phyloP scores from a whole-genome alignment of 2,888 invertebrate species.

The Ormyrus labotus region DNA sequence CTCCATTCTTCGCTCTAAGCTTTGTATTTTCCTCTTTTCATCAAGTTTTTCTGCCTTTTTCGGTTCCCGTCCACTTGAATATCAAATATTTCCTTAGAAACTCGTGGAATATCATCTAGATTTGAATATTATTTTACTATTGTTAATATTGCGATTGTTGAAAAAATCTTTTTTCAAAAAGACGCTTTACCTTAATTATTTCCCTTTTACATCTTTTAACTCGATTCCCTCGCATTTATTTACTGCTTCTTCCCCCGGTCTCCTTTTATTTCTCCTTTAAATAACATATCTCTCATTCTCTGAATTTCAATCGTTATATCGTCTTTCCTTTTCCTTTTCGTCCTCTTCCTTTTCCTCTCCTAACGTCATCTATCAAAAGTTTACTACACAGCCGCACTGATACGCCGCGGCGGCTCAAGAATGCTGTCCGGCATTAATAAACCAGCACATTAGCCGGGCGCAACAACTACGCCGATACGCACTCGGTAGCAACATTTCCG shows the following conservation, averaged over 20 bases:
- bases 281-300: slow-evolving; percentile 8
- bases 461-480: slow-evolving; percentile 2
- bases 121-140: no score
- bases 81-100: no score
- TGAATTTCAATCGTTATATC: background rate
- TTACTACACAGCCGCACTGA: slow-evolving; percentile 31
- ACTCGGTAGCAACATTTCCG: slow-evolving; percentile 41
- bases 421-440: slow-evolving; percentile 29
- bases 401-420: background rate
- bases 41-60: background rate
- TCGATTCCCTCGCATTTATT: background rate
- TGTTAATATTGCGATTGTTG: no score
- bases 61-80: background rate
- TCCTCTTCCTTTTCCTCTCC: background rate
- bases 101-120: no score
- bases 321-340: no score
- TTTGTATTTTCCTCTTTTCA: background rate
- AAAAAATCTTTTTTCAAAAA: no score
- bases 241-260: background rate
- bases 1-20: background rate
- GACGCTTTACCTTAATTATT: no score
- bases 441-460: slow-evolving; percentile 35
- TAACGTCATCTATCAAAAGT: slow-evolving; percentile 46
- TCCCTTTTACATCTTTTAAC: no score
- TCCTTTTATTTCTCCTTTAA: background rate